These are phyloP conservation scores for Carassius auratus DNA, from an alignment of 2,113 vertebrate genomes.

Conservation along the genomic window DNA sequence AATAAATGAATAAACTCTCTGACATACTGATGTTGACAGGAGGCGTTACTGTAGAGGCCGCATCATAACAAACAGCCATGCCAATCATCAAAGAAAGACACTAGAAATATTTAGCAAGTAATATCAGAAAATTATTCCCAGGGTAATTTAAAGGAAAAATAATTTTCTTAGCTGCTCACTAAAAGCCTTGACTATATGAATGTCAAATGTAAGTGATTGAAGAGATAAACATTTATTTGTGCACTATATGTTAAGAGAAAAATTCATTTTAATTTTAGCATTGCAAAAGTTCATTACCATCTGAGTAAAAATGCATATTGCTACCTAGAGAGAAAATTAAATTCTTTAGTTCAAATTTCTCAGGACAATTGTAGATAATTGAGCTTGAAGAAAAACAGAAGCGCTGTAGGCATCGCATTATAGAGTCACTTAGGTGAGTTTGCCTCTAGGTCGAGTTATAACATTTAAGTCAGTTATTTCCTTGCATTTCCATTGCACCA, in stretches of 20 bases:
- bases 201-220: constrained; percentile 26
- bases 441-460: background rate
- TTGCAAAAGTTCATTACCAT: background rate
- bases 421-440: background rate
- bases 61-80: background rate
- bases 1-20: background rate
- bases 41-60: background rate
- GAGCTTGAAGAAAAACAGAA: background rate
- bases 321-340: background rate
- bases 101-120: constrained; percentile 7
- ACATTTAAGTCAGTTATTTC: constrained; percentile 1
- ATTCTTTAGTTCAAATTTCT: background rate
- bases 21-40: background rate
- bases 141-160: constrained; percentile 11
- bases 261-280: constrained; percentile 5
- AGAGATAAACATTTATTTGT: constrained; percentile 4
- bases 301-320: background rate
- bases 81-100: background rate
- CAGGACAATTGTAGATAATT: background rate
- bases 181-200: background rate
- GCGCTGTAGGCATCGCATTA: background rate
- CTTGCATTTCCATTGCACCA: constrained; percentile 10
- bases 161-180: background rate
- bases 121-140: background rate
- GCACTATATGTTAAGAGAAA: constrained; percentile 15